Evolutionary conservation across 2,113 vertebrate species (phyloP).

Genomic region (Ginglymostoma cirratum): DNA sequence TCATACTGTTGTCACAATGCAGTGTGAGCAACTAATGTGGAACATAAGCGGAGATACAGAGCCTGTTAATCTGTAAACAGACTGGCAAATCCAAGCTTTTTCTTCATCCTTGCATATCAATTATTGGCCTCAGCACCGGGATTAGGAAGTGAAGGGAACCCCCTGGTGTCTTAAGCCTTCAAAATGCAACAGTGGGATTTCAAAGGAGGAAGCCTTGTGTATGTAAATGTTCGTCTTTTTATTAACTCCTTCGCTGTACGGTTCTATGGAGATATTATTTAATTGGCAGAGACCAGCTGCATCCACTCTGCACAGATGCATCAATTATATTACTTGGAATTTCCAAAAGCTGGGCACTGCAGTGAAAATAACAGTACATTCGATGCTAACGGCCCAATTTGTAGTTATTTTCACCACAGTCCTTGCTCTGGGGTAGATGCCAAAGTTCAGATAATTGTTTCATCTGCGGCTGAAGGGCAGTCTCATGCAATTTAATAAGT

Average conservation of each 20-base stretch:
- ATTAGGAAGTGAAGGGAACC: neutral
- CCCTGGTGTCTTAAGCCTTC: neutral
- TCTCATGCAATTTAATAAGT: neutral
- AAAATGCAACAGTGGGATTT: neutral
- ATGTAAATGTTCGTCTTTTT: neutral
- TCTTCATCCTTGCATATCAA: slow-evolving; percentile 21
- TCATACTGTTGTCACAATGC: neutral
- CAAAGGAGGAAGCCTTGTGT: neutral
- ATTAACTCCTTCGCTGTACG: neutral
- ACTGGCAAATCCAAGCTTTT: neutral
- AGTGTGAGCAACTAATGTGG: neutral
- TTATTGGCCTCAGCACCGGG: neutral
- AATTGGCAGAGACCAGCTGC: neutral
- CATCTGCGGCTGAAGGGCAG: neutral
- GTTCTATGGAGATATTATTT: neutral
- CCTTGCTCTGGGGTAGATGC: neutral
- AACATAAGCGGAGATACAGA: neutral
- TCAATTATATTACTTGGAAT: slow-evolving; percentile 2
- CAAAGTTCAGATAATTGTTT: neutral
- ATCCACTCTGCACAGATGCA: slow-evolving; percentile 28
- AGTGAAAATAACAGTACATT: neutral
- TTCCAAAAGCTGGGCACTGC: neutral
- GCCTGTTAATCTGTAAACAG: neutral
- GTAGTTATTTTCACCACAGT: neutral
- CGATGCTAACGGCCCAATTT: neutral